These are phyloP conservation scores for Trididemnum clinides DNA, from an alignment of 23 tunicate species.

Conservation along the genomic window DNA sequence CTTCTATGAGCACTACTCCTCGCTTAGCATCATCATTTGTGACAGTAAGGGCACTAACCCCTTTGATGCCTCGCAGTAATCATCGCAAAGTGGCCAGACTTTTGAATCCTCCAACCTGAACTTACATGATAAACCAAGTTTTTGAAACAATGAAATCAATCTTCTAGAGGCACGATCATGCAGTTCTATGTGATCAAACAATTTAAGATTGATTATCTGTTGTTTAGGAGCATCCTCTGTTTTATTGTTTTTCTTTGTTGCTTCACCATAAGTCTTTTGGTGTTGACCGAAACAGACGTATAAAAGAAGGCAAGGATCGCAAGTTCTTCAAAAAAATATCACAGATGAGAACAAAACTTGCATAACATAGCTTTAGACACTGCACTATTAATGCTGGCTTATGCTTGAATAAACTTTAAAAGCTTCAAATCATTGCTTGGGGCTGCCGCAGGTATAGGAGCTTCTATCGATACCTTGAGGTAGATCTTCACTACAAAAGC, in stretches of 20 bases:
- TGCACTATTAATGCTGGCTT: not conserved
- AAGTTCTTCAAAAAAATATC: not conserved
- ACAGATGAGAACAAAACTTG: not conserved
- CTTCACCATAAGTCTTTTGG: not conserved
- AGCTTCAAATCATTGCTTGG: constrained; percentile 5
- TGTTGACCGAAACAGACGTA: not conserved
- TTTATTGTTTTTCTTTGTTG: not conserved
- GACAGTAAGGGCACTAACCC: not conserved
- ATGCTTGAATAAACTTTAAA: not conserved
- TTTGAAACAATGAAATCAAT: not conserved
- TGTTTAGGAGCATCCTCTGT: constrained; percentile 8
- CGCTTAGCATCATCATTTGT: too few relatives aligned
- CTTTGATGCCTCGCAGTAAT: not conserved
- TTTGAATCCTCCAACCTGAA: too few relatives aligned
- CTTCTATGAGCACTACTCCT: not conserved
- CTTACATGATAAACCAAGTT: too few relatives aligned
- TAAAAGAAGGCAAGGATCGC: not conserved
- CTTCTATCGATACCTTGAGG: too few relatives aligned
- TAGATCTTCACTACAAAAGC: not conserved
- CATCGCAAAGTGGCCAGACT: too few relatives aligned
- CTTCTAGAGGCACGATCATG: not conserved
- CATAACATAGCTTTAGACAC: not conserved
- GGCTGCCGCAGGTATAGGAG: not conserved
- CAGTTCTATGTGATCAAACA: not conserved
- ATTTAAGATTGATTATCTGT: not conserved